phyloP scores from a whole-genome alignment of 1,140 invertebrate species.

The Arion vulgaris region DNA sequence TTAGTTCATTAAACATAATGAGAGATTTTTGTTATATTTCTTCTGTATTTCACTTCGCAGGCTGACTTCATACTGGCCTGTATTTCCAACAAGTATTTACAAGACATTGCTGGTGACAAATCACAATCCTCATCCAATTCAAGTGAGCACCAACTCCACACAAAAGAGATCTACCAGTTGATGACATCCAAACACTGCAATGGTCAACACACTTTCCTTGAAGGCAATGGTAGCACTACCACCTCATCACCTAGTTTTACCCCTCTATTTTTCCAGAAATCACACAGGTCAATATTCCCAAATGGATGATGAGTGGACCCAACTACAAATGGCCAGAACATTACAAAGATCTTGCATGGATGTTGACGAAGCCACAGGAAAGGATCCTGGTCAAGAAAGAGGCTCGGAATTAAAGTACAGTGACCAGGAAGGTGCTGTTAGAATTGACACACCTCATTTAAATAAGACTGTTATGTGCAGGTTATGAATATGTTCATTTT shows the following conservation, averaged over 20 bases:
- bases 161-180: conserved; percentile 52
- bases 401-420: not conserved
- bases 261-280: conserved; percentile 47
- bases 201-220: not conserved
- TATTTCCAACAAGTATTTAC: conserved; percentile 49
- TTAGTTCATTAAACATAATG: too few species aligned
- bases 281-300: conserved; percentile 37
- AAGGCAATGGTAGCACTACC: not conserved
- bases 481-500: not conserved
- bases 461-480: not conserved
- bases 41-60: conserved; percentile 40
- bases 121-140: not conserved
- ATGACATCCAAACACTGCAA: conserved; percentile 46
- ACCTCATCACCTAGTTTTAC: conserved; percentile 43
- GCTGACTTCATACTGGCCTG: conserved; percentile 59
- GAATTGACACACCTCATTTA: not conserved
- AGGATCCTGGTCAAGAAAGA: conserved; percentile 36
- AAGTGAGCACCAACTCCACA: conserved; percentile 40
- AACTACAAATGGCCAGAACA: conserved; percentile 54
- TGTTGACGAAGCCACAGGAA: conserved; percentile 52
- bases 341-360: conserved; percentile 55
- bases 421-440: conserved; percentile 2
- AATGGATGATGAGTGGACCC: conserved; percentile 42
- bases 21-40: too few species aligned
- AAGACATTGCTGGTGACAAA: conserved; percentile 39